These are phyloP conservation scores for Zaprionus africanus DNA, from an alignment of 1,140 invertebrate species.

Conservation along the genomic window DNA sequence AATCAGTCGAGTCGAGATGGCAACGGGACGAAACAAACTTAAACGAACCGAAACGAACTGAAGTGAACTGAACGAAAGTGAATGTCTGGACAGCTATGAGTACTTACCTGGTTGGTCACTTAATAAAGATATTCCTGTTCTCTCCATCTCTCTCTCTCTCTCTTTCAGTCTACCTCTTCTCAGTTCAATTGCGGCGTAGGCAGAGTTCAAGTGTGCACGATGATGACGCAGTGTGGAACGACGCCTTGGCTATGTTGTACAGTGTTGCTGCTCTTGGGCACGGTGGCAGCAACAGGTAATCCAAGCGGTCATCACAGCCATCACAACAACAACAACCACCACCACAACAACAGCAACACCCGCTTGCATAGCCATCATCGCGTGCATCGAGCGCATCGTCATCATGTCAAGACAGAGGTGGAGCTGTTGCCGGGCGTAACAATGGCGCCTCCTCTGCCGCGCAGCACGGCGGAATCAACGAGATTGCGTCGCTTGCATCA, in stretches of 20 bases:
- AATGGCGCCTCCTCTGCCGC: constrained; percentile 35
- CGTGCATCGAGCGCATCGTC: constrained; percentile 54
- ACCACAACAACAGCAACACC: constrained; percentile 17
- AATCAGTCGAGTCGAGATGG: constrained; percentile 45
- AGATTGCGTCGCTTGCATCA: constrained; percentile 64
- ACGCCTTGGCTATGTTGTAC: constrained; percentile 49
- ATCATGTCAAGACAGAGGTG: constrained; percentile 63
- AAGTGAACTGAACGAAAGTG: constrained; percentile 13
- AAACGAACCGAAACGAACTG: constrained; percentile 4
- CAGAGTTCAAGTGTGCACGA: constrained; percentile 23
- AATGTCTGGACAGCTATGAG: constrained; percentile 11
- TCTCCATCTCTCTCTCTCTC: constrained; percentile 18
- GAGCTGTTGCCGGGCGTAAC: constrained; percentile 65
- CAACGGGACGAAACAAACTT: background rate
- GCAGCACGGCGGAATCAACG: constrained; percentile 50
- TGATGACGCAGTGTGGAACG: constrained; percentile 27
- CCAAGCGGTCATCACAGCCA: constrained; percentile 30
- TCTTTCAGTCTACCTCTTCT: constrained; percentile 14
- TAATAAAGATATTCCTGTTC: constrained; percentile 63
- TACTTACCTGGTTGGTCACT: constrained; percentile 45
- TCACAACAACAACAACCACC: constrained; percentile 18
- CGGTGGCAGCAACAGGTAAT: constrained; percentile 53
- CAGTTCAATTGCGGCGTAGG: constrained; percentile 44
- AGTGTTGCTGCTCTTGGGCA: constrained; percentile 52
- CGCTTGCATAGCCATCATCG: constrained; percentile 48